These are phyloP conservation scores for Oryctes rhinoceros DNA, from an alignment of 1,140 invertebrate genomes.

Conservation along the genomic window DNA sequence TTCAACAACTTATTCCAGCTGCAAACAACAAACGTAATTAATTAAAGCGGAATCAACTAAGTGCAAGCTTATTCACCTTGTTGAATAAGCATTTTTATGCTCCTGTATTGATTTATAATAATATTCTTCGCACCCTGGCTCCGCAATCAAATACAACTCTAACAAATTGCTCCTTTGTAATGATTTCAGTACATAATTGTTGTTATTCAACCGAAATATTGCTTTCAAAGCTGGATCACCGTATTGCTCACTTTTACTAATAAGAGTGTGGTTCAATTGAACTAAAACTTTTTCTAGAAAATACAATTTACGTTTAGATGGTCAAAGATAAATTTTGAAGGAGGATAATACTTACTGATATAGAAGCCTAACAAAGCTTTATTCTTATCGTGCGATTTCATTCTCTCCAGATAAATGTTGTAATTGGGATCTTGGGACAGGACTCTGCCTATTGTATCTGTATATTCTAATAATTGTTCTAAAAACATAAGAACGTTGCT, in stretches of 20 bases:
- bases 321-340: constrained; percentile 7
- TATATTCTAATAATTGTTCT: constrained; percentile 83
- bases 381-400: constrained; percentile 63
- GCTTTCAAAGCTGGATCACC: constrained; percentile 82
- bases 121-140: constrained; percentile 84
- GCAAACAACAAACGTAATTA: constrained; percentile 17
- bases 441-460: constrained; percentile 75
- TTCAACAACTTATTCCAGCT: constrained; percentile 87
- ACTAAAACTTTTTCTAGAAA: constrained; percentile 83
- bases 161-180: constrained; percentile 84
- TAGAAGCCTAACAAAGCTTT: constrained; percentile 78
- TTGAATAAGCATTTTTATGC: constrained; percentile 79
- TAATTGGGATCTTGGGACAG: constrained; percentile 70
- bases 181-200: constrained; percentile 91
- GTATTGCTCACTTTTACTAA: constrained; percentile 87
- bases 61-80: constrained; percentile 51
- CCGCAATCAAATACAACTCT: constrained; percentile 79
- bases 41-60: constrained; percentile 39
- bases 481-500: constrained; percentile 91
- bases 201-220: constrained; percentile 91
- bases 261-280: constrained; percentile 83
- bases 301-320: constrained; percentile 37
- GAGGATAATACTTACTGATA: constrained; percentile 69
- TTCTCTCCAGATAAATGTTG: constrained; percentile 63
- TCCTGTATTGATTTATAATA: constrained; percentile 85